Percentiles rank a stretch among this genome's conserved stretches.
These are phyloP conservation scores for Psittacara wagleri DNA, from an alignment of 2,113 vertebrate genomes.

Conservation along the genomic window DNA sequence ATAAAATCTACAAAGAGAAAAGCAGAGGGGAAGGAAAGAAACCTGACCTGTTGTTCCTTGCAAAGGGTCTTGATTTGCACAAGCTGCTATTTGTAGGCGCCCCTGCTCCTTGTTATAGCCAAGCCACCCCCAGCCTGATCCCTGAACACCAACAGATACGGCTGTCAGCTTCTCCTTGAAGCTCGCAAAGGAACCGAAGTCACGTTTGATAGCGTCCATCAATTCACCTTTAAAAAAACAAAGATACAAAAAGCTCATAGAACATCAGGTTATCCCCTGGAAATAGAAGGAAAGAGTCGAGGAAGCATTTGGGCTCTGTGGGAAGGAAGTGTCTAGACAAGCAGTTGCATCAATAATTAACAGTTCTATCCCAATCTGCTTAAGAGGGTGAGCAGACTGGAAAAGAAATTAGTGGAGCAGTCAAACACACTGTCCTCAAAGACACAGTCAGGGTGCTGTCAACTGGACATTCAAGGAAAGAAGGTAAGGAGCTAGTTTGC, in stretches of 20 bases:
- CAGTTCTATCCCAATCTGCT: neutral
- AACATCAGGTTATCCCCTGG: neutral
- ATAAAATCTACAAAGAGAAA: neutral
- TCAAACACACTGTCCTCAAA: neutral
- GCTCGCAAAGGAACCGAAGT: conserved; percentile 93
- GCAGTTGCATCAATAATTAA: neutral
- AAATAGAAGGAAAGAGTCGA: neutral
- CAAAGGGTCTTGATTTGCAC: conserved; percentile 93
- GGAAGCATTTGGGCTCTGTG: neutral
- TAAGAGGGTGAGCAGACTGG: neutral
- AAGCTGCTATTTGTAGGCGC: conserved; percentile 84
- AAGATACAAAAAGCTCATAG: neutral
- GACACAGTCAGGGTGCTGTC: neutral
- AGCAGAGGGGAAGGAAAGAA: neutral
- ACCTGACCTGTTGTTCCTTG: conserved; percentile 92
- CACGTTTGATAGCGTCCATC: conserved; percentile 89
- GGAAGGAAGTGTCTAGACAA: neutral
- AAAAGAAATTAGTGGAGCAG: neutral
- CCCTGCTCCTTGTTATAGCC: conserved; percentile 88
- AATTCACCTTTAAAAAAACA: conserved; percentile 81
- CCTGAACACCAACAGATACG: conserved; percentile 89
- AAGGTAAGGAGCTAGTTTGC: neutral
- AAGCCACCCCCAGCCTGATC: conserved; percentile 98
- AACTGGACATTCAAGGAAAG: neutral
- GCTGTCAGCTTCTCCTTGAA: conserved; percentile 93